Conservation (phyloP, 1,140 invertebrate species). For the Drosophila chauvacae region DNA sequence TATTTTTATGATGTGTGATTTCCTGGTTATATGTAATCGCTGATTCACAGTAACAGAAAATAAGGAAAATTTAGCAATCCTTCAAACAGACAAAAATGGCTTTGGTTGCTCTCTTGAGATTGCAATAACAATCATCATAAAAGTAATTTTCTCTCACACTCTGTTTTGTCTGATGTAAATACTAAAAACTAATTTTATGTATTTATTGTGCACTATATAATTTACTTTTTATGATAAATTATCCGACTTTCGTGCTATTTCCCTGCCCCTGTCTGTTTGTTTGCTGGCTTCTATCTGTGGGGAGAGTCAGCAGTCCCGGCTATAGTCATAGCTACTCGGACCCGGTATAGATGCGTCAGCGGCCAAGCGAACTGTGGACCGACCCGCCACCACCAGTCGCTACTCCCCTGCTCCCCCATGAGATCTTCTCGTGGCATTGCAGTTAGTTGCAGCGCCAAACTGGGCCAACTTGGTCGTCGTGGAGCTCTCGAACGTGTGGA, state of each 20-base stretch:
- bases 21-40: background rate
- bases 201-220: background rate
- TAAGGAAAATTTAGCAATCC: too few relatives aligned
- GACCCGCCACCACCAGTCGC: slow-evolving; percentile 7
- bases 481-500: slow-evolving; percentile 16
- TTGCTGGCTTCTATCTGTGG: slow-evolving; percentile 20
- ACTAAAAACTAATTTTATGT: too few relatives aligned
- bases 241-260: background rate
- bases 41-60: background rate
- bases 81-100: background rate
- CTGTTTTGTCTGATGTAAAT: background rate
- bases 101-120: background rate
- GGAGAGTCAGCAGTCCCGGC: background rate
- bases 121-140: background rate
- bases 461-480: slow-evolving; percentile 38
- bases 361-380: slow-evolving; percentile 41
- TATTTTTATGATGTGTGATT: slow-evolving; percentile 23
- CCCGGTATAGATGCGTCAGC: slow-evolving; percentile 28
- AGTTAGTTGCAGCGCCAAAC: slow-evolving; percentile 44
- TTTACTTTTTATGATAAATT: too few relatives aligned
- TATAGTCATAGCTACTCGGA: slow-evolving; percentile 5
- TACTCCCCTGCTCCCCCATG: slow-evolving; percentile 22
- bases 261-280: slow-evolving; percentile 5
- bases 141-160: background rate
- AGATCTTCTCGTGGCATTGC: slow-evolving; percentile 26